Percentiles rank a stretch among this genome's conserved stretches.
Evolutionary conservation across 2,888 invertebrate species (phyloP).

Genomic region (Drosophila demipolita): DNA sequence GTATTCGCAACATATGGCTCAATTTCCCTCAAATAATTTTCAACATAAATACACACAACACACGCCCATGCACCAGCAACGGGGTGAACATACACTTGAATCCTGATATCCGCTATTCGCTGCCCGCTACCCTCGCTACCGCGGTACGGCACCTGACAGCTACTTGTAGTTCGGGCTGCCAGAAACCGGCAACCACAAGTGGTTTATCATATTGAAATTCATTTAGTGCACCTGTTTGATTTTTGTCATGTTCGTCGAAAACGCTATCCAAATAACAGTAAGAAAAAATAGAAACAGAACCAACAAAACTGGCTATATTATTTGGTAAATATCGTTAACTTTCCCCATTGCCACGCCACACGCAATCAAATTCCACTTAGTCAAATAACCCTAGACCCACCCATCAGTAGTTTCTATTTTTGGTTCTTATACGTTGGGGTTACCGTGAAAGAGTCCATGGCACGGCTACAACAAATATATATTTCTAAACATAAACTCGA

Average conservation of each 20-base stretch:
- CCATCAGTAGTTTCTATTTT: not conserved
- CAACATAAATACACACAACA: slow-evolving; percentile 39
- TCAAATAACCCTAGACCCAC: slow-evolving; percentile 24
- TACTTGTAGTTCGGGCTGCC: slow-evolving; percentile 2
- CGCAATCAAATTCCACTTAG: slow-evolving; percentile 71
- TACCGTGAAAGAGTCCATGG: not conserved
- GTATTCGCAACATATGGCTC: slow-evolving; percentile 83
- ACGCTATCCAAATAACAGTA: not conserved
- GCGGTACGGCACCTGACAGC: slow-evolving; percentile 22
- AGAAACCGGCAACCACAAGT: slow-evolving; percentile 76
- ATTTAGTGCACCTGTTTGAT: slow-evolving; percentile 84
- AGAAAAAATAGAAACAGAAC: slow-evolving; percentile 1
- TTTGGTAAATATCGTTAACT: slow-evolving; percentile 80
- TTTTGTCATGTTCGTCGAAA: slow-evolving; percentile 57
- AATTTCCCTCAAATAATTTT: slow-evolving; percentile 80
- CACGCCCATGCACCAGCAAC: slow-evolving; percentile 17
- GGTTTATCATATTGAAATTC: slow-evolving; percentile 82
- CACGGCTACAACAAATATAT: not conserved
- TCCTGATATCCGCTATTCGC: not conserved
- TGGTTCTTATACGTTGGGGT: not conserved
- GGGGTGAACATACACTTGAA: slow-evolving; percentile 12
- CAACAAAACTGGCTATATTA: slow-evolving; percentile 56
- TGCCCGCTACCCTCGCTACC: not conserved
- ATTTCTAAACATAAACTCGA: not conserved
- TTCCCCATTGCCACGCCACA: slow-evolving; percentile 66